Base-by-base conservation (phyloP, 2,888 invertebrate genomes). In the Micropterix aruncella region DNA sequence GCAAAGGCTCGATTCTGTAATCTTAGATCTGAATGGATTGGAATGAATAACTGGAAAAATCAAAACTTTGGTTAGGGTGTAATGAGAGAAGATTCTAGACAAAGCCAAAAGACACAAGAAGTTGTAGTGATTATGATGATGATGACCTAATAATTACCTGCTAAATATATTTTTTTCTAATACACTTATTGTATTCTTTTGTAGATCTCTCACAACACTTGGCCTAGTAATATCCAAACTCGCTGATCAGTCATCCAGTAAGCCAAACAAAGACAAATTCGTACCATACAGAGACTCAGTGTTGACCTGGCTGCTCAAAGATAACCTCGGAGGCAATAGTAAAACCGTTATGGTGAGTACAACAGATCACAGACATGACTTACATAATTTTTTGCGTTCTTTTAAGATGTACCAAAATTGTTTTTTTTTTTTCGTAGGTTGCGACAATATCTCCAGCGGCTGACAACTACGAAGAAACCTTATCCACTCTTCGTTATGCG, bases 211-310 rank as follows among this genome's bases (percentile, higher is more conserved):
- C 56, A 97, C 97, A 53, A 99, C 97, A 5, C 77, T 99, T 55
- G 97, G 97, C 53, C 79, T 97, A 62, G 97, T 99, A 54, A 99
- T 99, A 68, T 96, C 96, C 19, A 96, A 97, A 64, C 72, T 99
- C 55, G 97, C 97, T 14, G 97, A 97, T 71, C 90, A 92, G 63
- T 83, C 89, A 17, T 79, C 83, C 51, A 80, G 82, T 52, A 77
- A 75, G 57, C 75, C 77, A 51, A 86, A 83, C 62, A 80, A 83
- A 63, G 88, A 92, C 66, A 86, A 92, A 63, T 99, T 99, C 68
- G 93, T 99, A 49, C 97, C 97, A 44, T 99, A 99, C 72, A 77
- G 97, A 59, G 97, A 99, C 69, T 97, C 97, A 1, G 96, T 97
- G 37, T 77, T 99, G 45, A 99, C 99, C 12, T 97, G 97, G 95